phyloP scores from a whole-genome alignment of 2,888 invertebrate genomes.

The Tiliacea aurago region DNA sequence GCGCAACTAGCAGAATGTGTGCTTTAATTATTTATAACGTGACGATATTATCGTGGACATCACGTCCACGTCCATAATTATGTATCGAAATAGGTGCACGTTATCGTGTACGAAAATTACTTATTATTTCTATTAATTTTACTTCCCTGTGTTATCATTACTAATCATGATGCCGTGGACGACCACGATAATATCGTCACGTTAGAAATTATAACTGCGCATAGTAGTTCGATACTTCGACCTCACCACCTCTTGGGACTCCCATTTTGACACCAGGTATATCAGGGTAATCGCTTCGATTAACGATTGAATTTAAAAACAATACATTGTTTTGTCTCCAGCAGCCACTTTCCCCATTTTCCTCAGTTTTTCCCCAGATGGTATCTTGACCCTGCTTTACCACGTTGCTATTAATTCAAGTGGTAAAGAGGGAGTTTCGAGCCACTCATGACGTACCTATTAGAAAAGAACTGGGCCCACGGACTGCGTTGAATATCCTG shows the following conservation, averaged over 20 bases:
- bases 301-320: background rate
- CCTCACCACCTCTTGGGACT: background rate
- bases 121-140: too few species aligned
- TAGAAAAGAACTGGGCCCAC: conserved; percentile 8
- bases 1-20: too few species aligned
- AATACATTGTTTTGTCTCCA: background rate
- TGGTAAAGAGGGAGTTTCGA: background rate
- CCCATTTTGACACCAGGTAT: background rate
- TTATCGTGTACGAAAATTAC: too few species aligned
- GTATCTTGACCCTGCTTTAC: background rate
- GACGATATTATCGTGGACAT: background rate
- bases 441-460: conserved; percentile 18
- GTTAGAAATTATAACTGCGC: background rate
- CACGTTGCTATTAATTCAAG: too few species aligned
- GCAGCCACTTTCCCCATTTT: background rate
- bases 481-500: conserved; percentile 2
- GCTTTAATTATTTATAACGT: background rate
- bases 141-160: background rate
- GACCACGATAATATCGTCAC: background rate
- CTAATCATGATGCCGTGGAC: background rate
- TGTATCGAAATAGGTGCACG: too few species aligned
- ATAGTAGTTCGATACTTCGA: background rate
- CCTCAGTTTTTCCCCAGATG: background rate
- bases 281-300: background rate
- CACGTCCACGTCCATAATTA: too few species aligned